Evolutionary conservation across 2,888 invertebrate genomes (phyloP).

Genomic region (Venusia cambrica): DNA sequence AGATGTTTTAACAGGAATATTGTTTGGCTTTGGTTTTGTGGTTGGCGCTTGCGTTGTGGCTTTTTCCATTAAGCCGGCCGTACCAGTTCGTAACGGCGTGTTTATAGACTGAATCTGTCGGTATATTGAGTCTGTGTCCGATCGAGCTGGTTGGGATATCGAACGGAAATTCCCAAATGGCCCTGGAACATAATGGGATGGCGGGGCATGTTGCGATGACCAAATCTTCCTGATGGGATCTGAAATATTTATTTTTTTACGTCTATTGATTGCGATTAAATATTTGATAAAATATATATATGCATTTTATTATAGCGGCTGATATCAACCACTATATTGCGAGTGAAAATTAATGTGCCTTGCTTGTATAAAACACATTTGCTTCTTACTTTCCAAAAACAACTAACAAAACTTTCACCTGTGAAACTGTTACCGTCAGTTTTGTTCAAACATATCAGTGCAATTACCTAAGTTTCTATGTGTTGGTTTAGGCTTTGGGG

Average conservation of each 20-base stretch:
- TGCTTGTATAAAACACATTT: too few species aligned
- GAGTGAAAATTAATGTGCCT: too few species aligned
- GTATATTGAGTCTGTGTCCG: constrained; percentile 57
- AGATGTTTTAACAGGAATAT: constrained; percentile 74
- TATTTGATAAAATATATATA: too few species aligned
- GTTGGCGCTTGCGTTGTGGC: constrained; percentile 42
- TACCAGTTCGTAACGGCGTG: constrained; percentile 53
- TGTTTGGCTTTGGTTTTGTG: constrained; percentile 42
- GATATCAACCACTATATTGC: background rate
- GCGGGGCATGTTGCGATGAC: constrained; percentile 45
- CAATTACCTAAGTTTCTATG: constrained; percentile 49
- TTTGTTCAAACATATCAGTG: constrained; percentile 16
- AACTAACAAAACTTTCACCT: too few species aligned
- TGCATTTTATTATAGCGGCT: background rate
- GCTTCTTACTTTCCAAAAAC: too few species aligned
- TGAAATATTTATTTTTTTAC: too few species aligned
- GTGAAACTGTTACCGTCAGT: constrained; percentile 7
- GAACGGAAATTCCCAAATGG: constrained; percentile 55
- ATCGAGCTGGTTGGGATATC: constrained; percentile 44
- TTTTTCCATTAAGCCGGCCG: constrained; percentile 59
- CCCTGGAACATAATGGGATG: constrained; percentile 45
- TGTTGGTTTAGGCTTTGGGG: constrained; percentile 48
- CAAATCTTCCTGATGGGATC: constrained; percentile 56
- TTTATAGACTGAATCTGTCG: constrained; percentile 66
- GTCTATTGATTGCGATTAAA: too few species aligned